A percentile compares a stretch with the other conserved stretches of the same genome.
These are phyloP conservation scores for Nomada lathburiana DNA, from an alignment of 2,888 invertebrate species.

Conservation along the genomic window DNA sequence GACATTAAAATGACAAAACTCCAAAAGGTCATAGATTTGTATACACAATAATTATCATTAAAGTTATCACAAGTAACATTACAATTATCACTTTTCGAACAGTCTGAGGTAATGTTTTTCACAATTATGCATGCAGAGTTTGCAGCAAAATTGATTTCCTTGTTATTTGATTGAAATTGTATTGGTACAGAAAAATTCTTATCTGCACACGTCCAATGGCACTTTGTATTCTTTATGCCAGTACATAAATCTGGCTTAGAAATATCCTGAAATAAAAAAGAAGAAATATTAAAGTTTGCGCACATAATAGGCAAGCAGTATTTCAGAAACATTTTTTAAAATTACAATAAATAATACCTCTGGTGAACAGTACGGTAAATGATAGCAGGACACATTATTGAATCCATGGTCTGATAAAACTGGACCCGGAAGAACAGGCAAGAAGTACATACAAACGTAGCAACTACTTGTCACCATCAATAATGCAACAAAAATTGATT, in stretches of 20 bases:
- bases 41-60: conserved; percentile 83
- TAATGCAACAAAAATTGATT: conserved; percentile 89
- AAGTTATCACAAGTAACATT: conserved; percentile 70
- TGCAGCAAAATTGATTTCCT: conserved; percentile 53
- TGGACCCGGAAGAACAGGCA: conserved; percentile 84
- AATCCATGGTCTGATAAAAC: conserved; percentile 64
- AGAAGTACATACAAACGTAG: conserved; percentile 89
- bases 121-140: conserved; percentile 66
- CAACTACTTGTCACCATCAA: conserved; percentile 88
- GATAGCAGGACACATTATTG: conserved; percentile 65
- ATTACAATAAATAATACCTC: conserved; percentile 45
- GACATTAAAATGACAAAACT: conserved; percentile 90
- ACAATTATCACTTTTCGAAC: conserved; percentile 59
- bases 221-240: conserved; percentile 58
- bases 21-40: conserved; percentile 89
- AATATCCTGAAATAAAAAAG: conserved; percentile 43
- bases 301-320: neutral
- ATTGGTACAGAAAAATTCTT: conserved; percentile 62
- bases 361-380: conserved; percentile 36
- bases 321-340: neutral
- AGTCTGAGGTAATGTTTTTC: conserved; percentile 46
- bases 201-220: conserved; percentile 72
- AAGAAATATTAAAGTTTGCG: neutral
- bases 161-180: conserved; percentile 55
- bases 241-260: conserved; percentile 31